Percentiles rank a stretch among this genome's conserved stretches.
Evolutionary conservation across 1,140 invertebrate species (phyloP).

Genomic region (Dryas iulia): DNA sequence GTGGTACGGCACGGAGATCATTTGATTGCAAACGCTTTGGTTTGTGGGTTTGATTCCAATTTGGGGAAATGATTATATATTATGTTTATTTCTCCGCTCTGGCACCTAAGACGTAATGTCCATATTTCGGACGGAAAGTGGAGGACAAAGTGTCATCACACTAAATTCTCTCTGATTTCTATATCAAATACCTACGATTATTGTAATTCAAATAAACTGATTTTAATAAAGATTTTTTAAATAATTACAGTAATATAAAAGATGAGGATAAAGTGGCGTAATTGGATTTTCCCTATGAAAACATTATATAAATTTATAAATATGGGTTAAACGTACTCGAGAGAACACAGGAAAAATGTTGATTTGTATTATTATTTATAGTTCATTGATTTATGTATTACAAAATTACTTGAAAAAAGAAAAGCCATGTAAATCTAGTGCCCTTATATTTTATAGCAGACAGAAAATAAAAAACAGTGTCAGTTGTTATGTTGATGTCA

Average conservation of each 20-base stretch:
- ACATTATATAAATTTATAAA: too few species aligned
- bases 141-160: too few species aligned
- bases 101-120: too few species aligned
- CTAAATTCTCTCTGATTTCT: too few species aligned
- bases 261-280: not conserved
- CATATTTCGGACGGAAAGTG: too few species aligned
- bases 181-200: not conserved
- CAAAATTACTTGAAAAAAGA: not conserved
- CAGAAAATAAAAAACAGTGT: not conserved
- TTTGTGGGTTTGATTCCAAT: too few species aligned
- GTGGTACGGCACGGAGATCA: too few species aligned
- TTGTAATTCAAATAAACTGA: not conserved
- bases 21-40: too few species aligned
- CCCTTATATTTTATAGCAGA: not conserved
- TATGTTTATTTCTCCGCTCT: too few species aligned
- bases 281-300: not conserved
- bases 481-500: not conserved
- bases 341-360: not conserved
- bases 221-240: not conserved
- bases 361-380: not conserved
- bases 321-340: not conserved
- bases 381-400: not conserved
- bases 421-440: not conserved
- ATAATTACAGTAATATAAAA: not conserved
- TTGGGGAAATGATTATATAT: too few species aligned